Evolutionary conservation across 1,140 invertebrate genomes (phyloP).

Genomic region (Drosophila kikkawai): DNA sequence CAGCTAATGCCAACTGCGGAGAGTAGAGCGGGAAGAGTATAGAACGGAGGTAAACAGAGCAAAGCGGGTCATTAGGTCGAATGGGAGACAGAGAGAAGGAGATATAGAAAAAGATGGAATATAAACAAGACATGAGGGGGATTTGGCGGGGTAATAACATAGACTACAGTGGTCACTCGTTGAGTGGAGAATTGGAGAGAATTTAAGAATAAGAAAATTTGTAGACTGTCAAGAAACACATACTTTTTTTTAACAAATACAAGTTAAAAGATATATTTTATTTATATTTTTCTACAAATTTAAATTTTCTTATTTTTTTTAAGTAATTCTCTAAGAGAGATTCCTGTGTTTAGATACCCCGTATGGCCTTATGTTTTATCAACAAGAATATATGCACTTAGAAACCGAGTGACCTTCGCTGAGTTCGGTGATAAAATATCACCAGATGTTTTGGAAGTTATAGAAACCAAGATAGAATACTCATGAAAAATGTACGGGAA

Average conservation of each 20-base stretch:
- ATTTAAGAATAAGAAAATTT: too few relatives aligned
- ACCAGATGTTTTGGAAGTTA: conserved; percentile 8
- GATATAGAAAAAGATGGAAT: conserved; percentile 7
- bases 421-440: conserved; percentile 7
- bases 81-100: conserved; percentile 5
- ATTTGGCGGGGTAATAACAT: background rate
- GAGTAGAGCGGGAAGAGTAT: background rate
- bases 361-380: conserved; percentile 16
- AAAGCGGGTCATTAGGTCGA: conserved; percentile 72
- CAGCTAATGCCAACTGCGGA: conserved; percentile 18
- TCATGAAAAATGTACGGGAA: background rate
- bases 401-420: conserved; percentile 27
- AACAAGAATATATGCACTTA: conserved; percentile 14
- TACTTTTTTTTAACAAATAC: background rate
- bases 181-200: background rate
- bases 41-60: conserved; percentile 42
- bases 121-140: conserved; percentile 20
- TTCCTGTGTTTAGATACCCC: background rate
- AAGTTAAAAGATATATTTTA: too few relatives aligned
- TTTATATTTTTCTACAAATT: accelerated
- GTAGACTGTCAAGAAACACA: background rate
- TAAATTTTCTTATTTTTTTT: background rate
- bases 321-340: background rate
- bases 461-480: conserved; percentile 10
- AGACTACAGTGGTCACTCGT: background rate